Evolutionary conservation across 2,888 invertebrate species (phyloP).

Genomic region (Erannis defoliaria): DNA sequence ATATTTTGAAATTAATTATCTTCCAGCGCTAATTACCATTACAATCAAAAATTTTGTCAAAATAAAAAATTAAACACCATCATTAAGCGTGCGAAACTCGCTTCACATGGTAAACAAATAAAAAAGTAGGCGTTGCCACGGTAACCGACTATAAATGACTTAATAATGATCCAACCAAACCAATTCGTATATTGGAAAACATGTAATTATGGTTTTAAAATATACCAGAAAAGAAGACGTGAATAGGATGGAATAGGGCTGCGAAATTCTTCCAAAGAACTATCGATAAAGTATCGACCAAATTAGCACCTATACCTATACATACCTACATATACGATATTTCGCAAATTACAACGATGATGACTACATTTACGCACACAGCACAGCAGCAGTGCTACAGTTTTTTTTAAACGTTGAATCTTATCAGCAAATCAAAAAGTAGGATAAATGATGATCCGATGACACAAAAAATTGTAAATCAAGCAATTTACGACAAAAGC

Average conservation of each 20-base stretch:
- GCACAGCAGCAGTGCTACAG: too few species aligned
- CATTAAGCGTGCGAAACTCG: constrained; percentile 65
- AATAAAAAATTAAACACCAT: constrained; percentile 62
- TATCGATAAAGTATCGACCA: constrained; percentile 34
- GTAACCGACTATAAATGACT: constrained; percentile 75
- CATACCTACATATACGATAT: too few species aligned
- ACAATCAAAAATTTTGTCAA: constrained; percentile 39
- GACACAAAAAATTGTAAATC: not conserved
- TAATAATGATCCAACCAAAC: constrained; percentile 75
- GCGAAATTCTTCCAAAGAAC: constrained; percentile 31
- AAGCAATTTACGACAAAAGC: not conserved
- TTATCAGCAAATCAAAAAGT: not conserved
- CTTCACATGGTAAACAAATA: constrained; percentile 48
- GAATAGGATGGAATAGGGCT: constrained; percentile 49
- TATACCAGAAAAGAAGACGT: constrained; percentile 54
- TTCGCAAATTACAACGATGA: too few species aligned
- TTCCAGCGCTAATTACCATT: constrained; percentile 40
- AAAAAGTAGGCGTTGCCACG: constrained; percentile 71
- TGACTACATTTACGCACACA: too few species aligned
- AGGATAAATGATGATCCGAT: too few species aligned
- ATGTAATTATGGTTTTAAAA: constrained; percentile 75
- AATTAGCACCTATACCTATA: too few species aligned
- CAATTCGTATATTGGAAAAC: constrained; percentile 77
- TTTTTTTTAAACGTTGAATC: not conserved
- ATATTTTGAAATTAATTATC: constrained; percentile 36